Base-by-base conservation (phyloP, 2,797 vertebrate genomes). In the Ctenopoma multispine region DNA sequence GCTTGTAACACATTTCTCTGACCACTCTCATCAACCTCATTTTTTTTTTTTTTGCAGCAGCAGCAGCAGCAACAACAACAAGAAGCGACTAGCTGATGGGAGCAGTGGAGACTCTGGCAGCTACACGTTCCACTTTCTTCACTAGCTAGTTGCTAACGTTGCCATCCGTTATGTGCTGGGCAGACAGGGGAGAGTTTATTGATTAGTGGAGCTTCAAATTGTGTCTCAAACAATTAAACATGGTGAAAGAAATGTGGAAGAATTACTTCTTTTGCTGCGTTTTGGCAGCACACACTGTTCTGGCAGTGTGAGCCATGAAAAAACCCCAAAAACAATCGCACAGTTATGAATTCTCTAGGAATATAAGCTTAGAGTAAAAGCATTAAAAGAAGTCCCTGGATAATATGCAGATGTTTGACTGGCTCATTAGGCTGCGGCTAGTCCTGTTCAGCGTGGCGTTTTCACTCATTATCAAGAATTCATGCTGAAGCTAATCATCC, bases 381-480 rank as follows among this genome's bases (percentile, higher is more conserved):
- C 23, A 60, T 38, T 72, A 44, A 51, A 29, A 47, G 38, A 50
- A 70, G 47, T 77, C 71, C 68, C 63, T 55, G 36, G 47, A 70
- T 64, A 54, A 34, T 4, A 17, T 77, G 71, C 76, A 73, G 76
- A 71, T 85, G 73, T 80, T 81, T 64, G 59, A 60, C 57, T 21
- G 3, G 69, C 73, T 85, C 79, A 74, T 83, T 82, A 80, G 31
- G 27, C 40, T 3, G 60, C 9, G 17, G 53, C 48, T 54, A 5
- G 29, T 12, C 0, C 29, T 21, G 60, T 40, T 63, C 73, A 49
- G 53, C 64, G 66, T 80, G 69, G 1, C 44, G 21, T 60, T 82
- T 85, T 77, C 20, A 15, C 63, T 85, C 72, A 82, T 87, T 84
- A 78, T 66, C 31, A 17, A 29, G 51, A 77, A 84, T 81, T 58